Percentiles rank a stretch among this genome's conserved stretches.
Conservation (phyloP, 2,888 invertebrate species). For the Seira musarum region DNA sequence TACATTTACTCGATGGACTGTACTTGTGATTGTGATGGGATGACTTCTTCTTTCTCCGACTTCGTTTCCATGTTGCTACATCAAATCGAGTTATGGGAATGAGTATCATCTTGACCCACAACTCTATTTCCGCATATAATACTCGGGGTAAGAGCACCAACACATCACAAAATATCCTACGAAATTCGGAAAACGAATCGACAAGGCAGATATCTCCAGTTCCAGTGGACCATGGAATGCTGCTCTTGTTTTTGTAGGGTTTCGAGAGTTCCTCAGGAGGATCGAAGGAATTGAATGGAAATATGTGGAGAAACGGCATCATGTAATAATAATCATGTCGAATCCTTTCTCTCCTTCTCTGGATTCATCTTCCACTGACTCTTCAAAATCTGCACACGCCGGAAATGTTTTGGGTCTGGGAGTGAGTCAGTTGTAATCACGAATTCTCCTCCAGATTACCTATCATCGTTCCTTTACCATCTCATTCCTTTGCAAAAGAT, state of each 20-base stretch:
- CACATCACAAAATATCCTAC: slow-evolving; percentile 58
- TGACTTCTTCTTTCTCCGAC: slow-evolving; percentile 46
- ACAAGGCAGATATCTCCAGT: background rate
- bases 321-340: background rate
- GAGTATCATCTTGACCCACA: slow-evolving; percentile 50
- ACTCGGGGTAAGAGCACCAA: slow-evolving; percentile 54
- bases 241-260: no score
- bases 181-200: background rate
- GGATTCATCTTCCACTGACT: background rate
- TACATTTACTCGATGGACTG: background rate
- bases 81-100: slow-evolving; percentile 29
- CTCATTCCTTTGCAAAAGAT: no score
- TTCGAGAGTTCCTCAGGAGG: slow-evolving; percentile 4
- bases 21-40: background rate
- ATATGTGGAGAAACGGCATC: slow-evolving; percentile 15
- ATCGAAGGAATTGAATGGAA: slow-evolving; percentile 18
- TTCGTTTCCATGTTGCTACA: slow-evolving; percentile 46
- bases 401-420: no score
- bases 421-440: no score
- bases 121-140: slow-evolving; percentile 45
- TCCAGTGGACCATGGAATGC: no score
- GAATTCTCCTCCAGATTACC: no score
- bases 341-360: background rate
- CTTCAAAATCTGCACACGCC: no score
- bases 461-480: no score